Base-by-base conservation (phyloP, 2,888 invertebrate genomes). In the Lathronympha strigana region DNA sequence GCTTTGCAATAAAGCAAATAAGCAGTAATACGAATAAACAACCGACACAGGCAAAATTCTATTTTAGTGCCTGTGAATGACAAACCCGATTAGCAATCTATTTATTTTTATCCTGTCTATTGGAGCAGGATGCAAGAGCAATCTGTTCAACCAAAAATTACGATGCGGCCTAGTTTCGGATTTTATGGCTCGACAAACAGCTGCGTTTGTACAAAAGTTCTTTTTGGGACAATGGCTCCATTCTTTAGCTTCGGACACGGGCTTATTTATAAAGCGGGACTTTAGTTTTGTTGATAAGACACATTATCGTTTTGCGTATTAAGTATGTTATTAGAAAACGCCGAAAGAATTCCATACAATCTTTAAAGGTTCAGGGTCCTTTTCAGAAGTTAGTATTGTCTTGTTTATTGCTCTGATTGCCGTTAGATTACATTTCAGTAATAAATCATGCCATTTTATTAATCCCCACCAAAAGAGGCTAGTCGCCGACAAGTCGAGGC, bases 191-290 rank as follows among this genome's bases (percentile, higher is more conserved):
- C 38, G 43, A 49, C 51, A 54, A 58, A 61, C 60, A 66, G 60
- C 66, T 66, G 60, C 66, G 60, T 66, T 66, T 40, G 66, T 38
- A 66, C 54, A 66, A 60, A 64, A 60, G 66, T 45, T 64, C 54
- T 61, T 66, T 66, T 66, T 60, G 45, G 58, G 51, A 64, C 64
- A 64, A 60, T 64, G 58, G 51, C 31, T 51, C 51, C 50, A 33
- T 63, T 58, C 36, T 63, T 28, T 33, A 60, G 60, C 60, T 66
- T 45, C 53, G 60, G 57, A 45, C 17, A 36, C 17, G 9, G 38
- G 43, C 43, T 64, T 45, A 15, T 15, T 55, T 50, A 51, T 25
- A 23, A 58, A 43, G 25, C 13, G 36, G 31, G 50, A 33, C 43
- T 50, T 43, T n/a, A 19, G 50, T 43, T 31, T 50, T 47, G 8